Percentiles rank a stretch among this genome's conserved stretches.
phyloP scores from a whole-genome alignment of 2,113 vertebrate species.

The Anguilla japonica region DNA sequence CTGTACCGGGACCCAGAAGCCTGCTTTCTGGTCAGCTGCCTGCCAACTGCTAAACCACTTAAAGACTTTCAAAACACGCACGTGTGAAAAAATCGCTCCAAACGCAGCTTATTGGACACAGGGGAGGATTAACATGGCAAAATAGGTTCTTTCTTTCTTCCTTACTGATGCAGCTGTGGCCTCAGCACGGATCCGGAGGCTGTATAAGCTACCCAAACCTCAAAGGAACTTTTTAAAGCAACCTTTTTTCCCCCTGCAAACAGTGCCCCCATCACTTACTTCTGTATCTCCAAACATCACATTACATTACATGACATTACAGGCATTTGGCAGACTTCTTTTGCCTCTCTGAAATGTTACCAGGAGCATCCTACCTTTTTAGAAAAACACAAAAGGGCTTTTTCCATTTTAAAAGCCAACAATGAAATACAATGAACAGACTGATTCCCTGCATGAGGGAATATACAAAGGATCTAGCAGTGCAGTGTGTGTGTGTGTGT shows the following conservation, averaged over 20 bases:
- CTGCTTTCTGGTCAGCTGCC: not conserved
- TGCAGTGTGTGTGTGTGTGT: not conserved
- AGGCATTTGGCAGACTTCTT: too few species aligned
- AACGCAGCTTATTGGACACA: not conserved
- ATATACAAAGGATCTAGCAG: not conserved
- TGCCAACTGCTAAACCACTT: slow-evolving; percentile 21
- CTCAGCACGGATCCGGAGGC: not conserved
- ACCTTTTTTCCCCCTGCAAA: not conserved
- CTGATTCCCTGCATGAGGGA: not conserved
- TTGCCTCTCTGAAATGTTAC: too few species aligned
- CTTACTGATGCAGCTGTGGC: slow-evolving; percentile 22
- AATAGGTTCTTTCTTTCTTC: not conserved
- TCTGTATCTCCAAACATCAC: not conserved
- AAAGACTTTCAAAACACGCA: slow-evolving; percentile 16
- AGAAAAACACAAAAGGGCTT: too few species aligned
- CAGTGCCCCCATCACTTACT: not conserved
- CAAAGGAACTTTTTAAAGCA: not conserved
- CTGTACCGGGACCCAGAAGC: not conserved
- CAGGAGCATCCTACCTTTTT: too few species aligned
- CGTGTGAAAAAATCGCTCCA: slow-evolving; percentile 8
- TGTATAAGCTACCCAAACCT: not conserved
- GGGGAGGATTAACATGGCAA: slow-evolving; percentile 12
- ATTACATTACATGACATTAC: too few species aligned
- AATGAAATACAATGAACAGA: not conserved
- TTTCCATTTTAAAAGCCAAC: not conserved